These are phyloP conservation scores for Poecilia latipinna DNA, from an alignment of 2,113 vertebrate species.

Conservation along the genomic window DNA sequence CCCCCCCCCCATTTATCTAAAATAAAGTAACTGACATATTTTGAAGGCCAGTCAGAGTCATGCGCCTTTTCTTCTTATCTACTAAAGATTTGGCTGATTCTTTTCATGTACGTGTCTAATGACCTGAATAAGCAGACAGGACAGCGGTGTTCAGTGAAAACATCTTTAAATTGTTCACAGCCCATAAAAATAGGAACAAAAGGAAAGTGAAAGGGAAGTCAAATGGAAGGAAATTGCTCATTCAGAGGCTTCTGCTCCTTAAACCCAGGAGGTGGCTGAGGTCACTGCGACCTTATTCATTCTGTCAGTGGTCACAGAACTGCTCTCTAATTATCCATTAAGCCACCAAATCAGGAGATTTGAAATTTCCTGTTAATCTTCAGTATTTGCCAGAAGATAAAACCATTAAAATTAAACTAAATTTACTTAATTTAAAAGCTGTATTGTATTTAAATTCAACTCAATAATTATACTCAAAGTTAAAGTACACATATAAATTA, in stretches of 20 bases:
- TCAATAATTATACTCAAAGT: not conserved
- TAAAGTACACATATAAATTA: not conserved
- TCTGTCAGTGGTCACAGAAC: constrained; percentile 2
- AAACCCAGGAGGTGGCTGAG: not conserved
- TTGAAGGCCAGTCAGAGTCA: not conserved
- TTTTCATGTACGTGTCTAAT: not conserved
- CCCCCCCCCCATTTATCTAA: no score
- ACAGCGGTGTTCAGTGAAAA: not conserved
- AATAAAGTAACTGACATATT: no score
- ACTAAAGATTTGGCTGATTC: not conserved
- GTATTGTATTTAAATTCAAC: not conserved
- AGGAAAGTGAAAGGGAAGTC: not conserved
- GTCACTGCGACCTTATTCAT: constrained; percentile 21
- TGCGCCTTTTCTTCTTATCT: not conserved
- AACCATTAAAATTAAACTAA: not conserved
- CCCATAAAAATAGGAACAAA: constrained; percentile 6
- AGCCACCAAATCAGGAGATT: constrained; percentile 18
- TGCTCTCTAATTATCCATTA: constrained; percentile 23
- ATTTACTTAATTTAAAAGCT: no score
- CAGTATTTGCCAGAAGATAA: constrained; percentile 10
- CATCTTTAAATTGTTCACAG: not conserved
- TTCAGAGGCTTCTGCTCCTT: constrained; percentile 6
- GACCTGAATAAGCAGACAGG: not conserved
- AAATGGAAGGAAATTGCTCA: constrained; percentile 3
- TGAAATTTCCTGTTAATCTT: constrained; percentile 19